Percentiles rank a stretch among this genome's conserved stretches.
These are phyloP conservation scores for Montipora foliosa DNA, from an alignment of 64 coral and sea anemone genomes.

Conservation along the genomic window DNA sequence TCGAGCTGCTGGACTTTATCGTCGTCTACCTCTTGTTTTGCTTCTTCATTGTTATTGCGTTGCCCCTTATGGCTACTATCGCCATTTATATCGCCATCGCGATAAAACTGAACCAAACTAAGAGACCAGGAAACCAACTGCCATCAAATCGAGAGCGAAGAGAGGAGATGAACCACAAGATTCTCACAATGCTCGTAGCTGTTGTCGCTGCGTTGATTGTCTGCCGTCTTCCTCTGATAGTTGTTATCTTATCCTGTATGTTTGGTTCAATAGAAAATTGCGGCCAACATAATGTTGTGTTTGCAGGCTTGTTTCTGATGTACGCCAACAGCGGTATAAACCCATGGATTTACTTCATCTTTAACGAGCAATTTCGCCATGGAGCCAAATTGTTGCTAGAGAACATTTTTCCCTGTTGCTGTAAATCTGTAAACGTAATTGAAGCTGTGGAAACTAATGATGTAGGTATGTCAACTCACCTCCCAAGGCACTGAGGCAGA, in stretches of 20 bases:
- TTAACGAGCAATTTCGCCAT: slow-evolving; percentile 26
- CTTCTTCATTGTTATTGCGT: too few species aligned
- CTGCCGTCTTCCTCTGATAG: neutral
- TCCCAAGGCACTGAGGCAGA: neutral
- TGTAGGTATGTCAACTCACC: neutral
- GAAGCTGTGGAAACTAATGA: neutral
- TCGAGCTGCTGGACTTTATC: too few species aligned
- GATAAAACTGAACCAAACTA: too few species aligned
- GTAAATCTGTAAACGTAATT: slow-evolving; percentile 12
- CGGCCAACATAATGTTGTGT: neutral
- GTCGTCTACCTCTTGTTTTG: too few species aligned
- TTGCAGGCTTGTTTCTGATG: slow-evolving; percentile 8
- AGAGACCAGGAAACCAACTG: too few species aligned
- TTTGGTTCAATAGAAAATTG: neutral
- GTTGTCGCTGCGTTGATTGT: too few species aligned
- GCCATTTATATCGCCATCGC: too few species aligned
- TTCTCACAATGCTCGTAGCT: too few species aligned
- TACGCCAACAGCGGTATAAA: slow-evolving; percentile 21
- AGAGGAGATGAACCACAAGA: too few species aligned
- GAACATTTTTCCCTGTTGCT: slow-evolving; percentile 4
- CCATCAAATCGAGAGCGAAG: too few species aligned
- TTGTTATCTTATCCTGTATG: slow-evolving; percentile 13
- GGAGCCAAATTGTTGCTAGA: neutral
- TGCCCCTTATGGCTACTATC: slow-evolving; percentile 4
- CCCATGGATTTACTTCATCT: slow-evolving; percentile 55